phyloP scores from a whole-genome alignment of 2,888 invertebrate genomes.

The Cyclophora albipunctata region DNA sequence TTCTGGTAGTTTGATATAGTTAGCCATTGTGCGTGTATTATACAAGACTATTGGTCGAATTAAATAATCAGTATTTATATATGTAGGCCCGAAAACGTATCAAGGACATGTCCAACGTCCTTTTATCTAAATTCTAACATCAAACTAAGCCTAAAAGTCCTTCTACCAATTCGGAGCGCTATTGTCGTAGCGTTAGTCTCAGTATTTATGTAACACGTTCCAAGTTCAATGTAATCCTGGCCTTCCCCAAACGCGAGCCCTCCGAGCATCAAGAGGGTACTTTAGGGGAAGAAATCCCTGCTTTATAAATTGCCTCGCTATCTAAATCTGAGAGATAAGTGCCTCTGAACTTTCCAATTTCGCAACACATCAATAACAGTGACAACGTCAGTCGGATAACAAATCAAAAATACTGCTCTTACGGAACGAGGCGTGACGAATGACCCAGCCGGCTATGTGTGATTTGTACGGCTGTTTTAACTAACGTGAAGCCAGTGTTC shows the following conservation, averaged over 20 bases:
- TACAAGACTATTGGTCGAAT: too few relatives aligned
- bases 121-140: too few relatives aligned
- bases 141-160: too few relatives aligned
- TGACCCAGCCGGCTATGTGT: slow-evolving; percentile 22
- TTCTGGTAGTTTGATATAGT: too few relatives aligned
- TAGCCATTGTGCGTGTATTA: too few relatives aligned
- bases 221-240: slow-evolving; percentile 1
- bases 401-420: slow-evolving; percentile 63
- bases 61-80: too few relatives aligned
- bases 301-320: slow-evolving; percentile 73
- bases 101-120: too few relatives aligned
- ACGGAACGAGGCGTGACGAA: slow-evolving; percentile 38
- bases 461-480: slow-evolving; percentile 9
- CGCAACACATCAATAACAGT: slow-evolving; percentile 74
- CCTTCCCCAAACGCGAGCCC: slow-evolving; percentile 22
- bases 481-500: background rate
- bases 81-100: too few relatives aligned
- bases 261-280: slow-evolving; percentile 52
- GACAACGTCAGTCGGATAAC: slow-evolving; percentile 58
- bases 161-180: too few relatives aligned
- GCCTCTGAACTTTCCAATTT: slow-evolving; percentile 73
- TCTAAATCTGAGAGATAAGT: slow-evolving; percentile 73
- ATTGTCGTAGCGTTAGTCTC: background rate
- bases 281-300: slow-evolving; percentile 60
- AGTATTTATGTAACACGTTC: slow-evolving; percentile 24